Percentiles rank a stretch among this genome's conserved stretches.
Evolutionary conservation across 2,113 vertebrate species (phyloP).

Genomic region (Antechinus flavipes): DNA sequence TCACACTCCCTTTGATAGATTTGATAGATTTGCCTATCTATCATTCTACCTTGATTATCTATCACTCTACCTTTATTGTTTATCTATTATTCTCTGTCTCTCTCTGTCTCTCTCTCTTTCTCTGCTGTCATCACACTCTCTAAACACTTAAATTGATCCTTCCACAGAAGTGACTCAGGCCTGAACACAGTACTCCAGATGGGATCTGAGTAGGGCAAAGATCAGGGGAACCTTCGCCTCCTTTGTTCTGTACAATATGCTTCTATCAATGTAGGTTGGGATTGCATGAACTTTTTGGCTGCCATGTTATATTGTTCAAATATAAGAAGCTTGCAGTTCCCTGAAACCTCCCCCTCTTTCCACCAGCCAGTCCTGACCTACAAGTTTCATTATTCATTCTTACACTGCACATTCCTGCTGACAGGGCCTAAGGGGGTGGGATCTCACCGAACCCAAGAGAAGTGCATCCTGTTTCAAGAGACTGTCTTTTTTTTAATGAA

Average conservation of each 20-base stretch:
- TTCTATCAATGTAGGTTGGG: not conserved
- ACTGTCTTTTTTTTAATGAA: not conserved
- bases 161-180: not conserved
- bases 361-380: not conserved
- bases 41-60: too few species aligned
- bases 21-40: not conserved
- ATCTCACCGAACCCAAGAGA: not conserved
- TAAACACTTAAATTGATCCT: not conserved
- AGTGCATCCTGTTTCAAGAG: not conserved
- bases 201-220: not conserved
- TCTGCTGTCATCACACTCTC: not conserved
- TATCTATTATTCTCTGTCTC: not conserved
- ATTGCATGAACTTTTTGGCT: not conserved
- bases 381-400: not conserved
- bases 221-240: not conserved
- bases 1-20: not conserved
- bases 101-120: not conserved
- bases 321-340: not conserved
- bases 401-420: not conserved
- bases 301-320: not conserved
- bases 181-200: not conserved
- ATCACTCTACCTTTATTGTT: too few species aligned
- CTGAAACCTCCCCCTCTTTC: not conserved
- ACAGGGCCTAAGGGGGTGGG: not conserved
- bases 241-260: not conserved